Evolutionary conservation across 2,113 vertebrate species (phyloP).

Genomic region (Scomber colias): DNA sequence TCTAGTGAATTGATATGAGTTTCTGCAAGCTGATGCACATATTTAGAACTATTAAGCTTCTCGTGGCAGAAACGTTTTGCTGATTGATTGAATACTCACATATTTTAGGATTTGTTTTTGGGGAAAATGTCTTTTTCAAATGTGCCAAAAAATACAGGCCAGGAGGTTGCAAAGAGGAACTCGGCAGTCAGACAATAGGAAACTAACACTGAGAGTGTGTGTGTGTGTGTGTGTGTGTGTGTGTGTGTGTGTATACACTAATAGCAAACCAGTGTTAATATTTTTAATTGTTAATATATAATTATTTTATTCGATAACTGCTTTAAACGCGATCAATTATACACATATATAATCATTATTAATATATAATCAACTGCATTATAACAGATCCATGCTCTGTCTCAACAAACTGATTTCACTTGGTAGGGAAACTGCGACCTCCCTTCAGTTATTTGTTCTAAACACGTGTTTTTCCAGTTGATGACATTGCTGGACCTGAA

Average conservation of each 20-base stretch:
- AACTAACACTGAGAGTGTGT: neutral
- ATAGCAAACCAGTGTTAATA: neutral
- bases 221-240: too few relatives aligned
- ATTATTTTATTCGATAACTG: neutral
- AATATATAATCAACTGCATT: neutral
- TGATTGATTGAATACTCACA: neutral
- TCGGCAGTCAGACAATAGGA: neutral
- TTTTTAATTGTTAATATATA: neutral
- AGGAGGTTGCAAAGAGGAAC: neutral
- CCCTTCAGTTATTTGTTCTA: neutral
- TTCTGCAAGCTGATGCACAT: neutral
- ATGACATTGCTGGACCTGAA: conserved; percentile 36
- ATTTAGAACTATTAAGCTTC: neutral
- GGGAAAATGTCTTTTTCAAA: neutral
- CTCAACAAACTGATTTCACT: neutral
- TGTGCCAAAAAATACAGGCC: neutral
- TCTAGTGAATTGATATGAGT: neutral
- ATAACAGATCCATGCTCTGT: neutral
- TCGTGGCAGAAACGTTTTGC: neutral
- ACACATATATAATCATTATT: neutral
- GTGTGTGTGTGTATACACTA: neutral
- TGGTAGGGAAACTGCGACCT: neutral
- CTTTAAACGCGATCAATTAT: neutral
- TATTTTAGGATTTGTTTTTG: neutral
- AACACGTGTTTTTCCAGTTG: conserved; percentile 28